Percentiles rank a stretch among this genome's conserved stretches.
phyloP scores from a whole-genome alignment of 92 coral and sea anemone genomes.

The Epizoanthus illoricatus region DNA sequence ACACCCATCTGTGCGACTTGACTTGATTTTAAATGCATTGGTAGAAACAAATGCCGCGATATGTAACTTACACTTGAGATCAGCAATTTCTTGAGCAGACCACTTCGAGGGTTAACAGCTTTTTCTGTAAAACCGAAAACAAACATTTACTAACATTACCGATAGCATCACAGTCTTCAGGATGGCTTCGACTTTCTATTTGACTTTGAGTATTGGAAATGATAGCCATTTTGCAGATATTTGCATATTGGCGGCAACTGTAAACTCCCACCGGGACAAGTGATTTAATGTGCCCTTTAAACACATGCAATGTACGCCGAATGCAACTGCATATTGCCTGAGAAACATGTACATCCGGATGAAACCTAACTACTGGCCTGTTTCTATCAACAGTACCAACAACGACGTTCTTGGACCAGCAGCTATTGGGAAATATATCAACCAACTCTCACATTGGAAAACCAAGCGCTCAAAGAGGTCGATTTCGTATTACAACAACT shows the following conservation, averaged over 20 bases:
- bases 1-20: no score
- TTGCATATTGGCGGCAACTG: not conserved
- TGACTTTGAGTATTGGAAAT: no score
- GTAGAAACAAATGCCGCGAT: no score
- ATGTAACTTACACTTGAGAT: no score
- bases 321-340: not conserved
- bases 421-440: not conserved
- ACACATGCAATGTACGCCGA: not conserved
- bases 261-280: constrained; percentile 9
- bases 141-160: not conserved
- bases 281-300: not conserved
- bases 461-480: constrained; percentile 4
- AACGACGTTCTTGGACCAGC: not conserved
- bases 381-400: not conserved
- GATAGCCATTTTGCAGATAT: constrained; percentile 2
- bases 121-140: no score
- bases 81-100: no score
- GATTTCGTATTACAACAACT: constrained; percentile 24
- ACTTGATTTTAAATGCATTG: no score
- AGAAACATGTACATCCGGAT: no score
- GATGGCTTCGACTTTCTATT: no score
- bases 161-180: not conserved
- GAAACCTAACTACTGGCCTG: not conserved
- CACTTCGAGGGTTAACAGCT: no score
- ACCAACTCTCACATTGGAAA: no score